Evolutionary conservation across 1,140 invertebrate genomes (phyloP), one percentile per base, ranked within the genome.

Genomic region (Tetramorium alpestre): DNA sequence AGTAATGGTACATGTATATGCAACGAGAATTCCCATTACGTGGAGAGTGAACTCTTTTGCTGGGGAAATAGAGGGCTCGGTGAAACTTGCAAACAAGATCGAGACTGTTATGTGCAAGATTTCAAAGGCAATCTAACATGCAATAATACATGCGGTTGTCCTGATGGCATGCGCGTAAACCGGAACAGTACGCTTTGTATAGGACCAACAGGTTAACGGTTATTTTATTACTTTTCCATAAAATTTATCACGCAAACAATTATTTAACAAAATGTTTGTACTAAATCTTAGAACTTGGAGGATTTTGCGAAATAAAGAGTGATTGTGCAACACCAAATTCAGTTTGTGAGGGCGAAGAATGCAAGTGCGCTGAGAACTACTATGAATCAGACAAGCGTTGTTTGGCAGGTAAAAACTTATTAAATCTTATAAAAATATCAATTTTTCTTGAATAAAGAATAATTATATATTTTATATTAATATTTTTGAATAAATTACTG

Each of bases 1-100:
- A 38, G 69, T 0, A 33, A 91, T 0, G 82, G 72, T 6, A 65
- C 41, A 33, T 94, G 93, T 67, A 0, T 84, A 1, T 94, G 93
- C 70, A 89, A 90, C 38, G 75, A 92, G 3, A 80, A 80, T 25
- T 90, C 89, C 1, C 93, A 91, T 10, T 93, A 87, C 22, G 60
- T 90, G 5, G 72, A 89, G 8, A 84, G 88, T 0, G 67, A 92
- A 77, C 58, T 82, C 2, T 93, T 92, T 65, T 94, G 93, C 58
- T 94, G 93, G 93, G 58, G 22, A 11, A 92, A 87, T 3, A 92
- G 60, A 38, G 75, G 87, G 18, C 38, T 93, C 6, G 67, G 49
- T 0, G 72, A 92, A n/a, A 62, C 0, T n/a, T 93, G 92, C 67
- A 28, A 56, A 6, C 10, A 8, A 5, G 56, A 92, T 1, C 7